Base-by-base conservation (phyloP, 37 sponge, comb jelly and placozoan species). In the Ianthella basta region DNA sequence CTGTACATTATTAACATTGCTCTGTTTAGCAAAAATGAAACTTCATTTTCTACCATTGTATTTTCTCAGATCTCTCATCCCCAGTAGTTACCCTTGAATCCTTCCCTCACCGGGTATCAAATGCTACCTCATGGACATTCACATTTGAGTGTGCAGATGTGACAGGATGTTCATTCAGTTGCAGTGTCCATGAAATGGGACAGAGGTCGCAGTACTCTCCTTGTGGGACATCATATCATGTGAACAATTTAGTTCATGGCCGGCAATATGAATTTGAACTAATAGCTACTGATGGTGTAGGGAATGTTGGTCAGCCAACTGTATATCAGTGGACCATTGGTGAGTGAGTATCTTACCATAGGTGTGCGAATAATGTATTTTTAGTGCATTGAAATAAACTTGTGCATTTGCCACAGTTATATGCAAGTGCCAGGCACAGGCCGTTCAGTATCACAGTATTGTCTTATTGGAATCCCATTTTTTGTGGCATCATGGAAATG, bases 251-350 rank as follows among this genome's bases (percentile, higher is more conserved):
- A 21, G 50, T 23, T 13, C 59, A 60, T 23, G 79, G 55, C 20
- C 19, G 12, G 2, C 27, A 59, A 15, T 85, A 85, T 85, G 63
- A 15, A 4, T 75, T 87, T 15, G 20, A 61, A 21, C 78, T 87
- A 1, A 40, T 59, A 57, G 83, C 83, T 18, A 82, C 88, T 44
- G 88, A 87, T 74, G 36, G 25, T 6, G 88, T 82, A 38, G 83
- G 88, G 24, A 87, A 87, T 63, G 38, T 33, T 4, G 88, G 78
- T 13, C 33, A 25, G 3, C 30, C 53, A n/a, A n/a, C n/a, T 19
- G 35, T 0, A 10, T 73, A 82, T 59, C 27, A 33, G 12, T 87
- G 88, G 88, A 85, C 0, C 61, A 38, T 85, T 63, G 86, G 86
- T 85, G 33, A 38, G 78, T 44, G 50, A 44, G 3, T 44, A 10